These are phyloP conservation scores for Fulica atra DNA, from an alignment of 2,113 vertebrate species.

Conservation along the genomic window DNA sequence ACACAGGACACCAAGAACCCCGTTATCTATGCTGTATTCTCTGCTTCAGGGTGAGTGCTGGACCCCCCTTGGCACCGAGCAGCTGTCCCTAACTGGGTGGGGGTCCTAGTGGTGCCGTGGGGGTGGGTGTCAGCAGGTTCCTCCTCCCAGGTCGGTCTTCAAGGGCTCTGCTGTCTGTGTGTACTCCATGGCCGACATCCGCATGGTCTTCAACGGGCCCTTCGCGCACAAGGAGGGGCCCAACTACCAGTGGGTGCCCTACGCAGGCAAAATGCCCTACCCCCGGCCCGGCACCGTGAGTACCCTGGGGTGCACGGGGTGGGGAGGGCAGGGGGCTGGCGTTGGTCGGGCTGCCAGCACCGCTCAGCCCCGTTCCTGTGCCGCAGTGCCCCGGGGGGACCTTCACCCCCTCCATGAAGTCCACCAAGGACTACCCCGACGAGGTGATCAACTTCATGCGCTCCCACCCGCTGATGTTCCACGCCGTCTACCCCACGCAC, in stretches of 20 bases:
- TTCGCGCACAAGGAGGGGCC: slow-evolving; percentile 98
- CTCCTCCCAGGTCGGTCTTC: slow-evolving; percentile 87
- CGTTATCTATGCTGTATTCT: slow-evolving; percentile 96
- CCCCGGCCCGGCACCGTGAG: slow-evolving; percentile 95
- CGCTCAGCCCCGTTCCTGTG: neutral
- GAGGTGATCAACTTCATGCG: slow-evolving; percentile 99
- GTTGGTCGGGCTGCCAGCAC: accelerated
- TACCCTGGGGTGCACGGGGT: neutral
- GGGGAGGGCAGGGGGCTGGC: accelerated
- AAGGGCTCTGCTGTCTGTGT: slow-evolving; percentile 96
- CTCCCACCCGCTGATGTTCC: slow-evolving; percentile 96
- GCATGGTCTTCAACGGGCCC: slow-evolving; percentile 98
- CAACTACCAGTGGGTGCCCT: slow-evolving; percentile 99
- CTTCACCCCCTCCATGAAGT: slow-evolving; percentile 98
- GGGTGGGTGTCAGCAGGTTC: neutral
- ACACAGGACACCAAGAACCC: slow-evolving; percentile 97
- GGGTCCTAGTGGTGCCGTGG: accelerated
- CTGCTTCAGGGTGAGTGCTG: slow-evolving; percentile 89
- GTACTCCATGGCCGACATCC: slow-evolving; percentile 98
- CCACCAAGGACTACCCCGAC: slow-evolving; percentile 97
- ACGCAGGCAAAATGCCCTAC: slow-evolving; percentile 96
- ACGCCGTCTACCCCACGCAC: slow-evolving; percentile 92
- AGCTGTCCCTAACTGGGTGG: neutral
- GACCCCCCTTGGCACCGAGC: accelerated
- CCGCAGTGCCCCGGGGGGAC: slow-evolving; percentile 94